These are phyloP conservation scores for Platygyra sinensis DNA, from an alignment of 64 coral and sea anemone species.

Conservation along the genomic window DNA sequence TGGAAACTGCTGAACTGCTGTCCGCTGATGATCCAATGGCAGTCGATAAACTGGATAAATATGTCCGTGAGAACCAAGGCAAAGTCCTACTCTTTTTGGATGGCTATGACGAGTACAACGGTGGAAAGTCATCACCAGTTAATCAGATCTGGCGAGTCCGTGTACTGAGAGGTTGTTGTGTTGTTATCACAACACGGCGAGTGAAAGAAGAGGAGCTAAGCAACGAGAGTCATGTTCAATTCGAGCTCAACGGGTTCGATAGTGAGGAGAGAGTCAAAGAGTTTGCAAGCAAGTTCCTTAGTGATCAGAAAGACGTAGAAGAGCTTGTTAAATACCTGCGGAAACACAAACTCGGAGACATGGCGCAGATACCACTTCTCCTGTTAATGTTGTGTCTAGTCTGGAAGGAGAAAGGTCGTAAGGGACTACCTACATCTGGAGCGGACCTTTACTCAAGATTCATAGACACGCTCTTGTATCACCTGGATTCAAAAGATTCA, in stretches of 20 bases:
- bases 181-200: conserved; percentile 39
- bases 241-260: conserved; percentile 39
- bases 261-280: background rate
- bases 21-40: too few species aligned
- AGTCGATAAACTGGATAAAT: too few species aligned
- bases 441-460: too few species aligned
- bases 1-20: too few species aligned
- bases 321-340: too few species aligned
- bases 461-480: too few species aligned
- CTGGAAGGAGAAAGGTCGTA: too few species aligned
- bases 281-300: conserved; percentile 31
- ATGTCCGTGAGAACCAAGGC: conserved; percentile 8
- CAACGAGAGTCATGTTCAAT: conserved; percentile 6
- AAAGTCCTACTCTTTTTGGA: conserved; percentile 45
- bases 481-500: too few species aligned
- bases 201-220: conserved; percentile 1
- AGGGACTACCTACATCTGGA: too few species aligned
- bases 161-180: conserved; percentile 4
- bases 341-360: too few species aligned
- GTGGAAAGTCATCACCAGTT: background rate
- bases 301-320: background rate
- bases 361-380: too few species aligned
- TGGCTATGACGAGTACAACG: conserved; percentile 50
- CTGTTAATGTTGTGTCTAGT: too few species aligned
- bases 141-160: background rate